These are phyloP conservation scores for Sebastes iracundus DNA, from an alignment of 2,797 vertebrate genomes.

Conservation along the genomic window DNA sequence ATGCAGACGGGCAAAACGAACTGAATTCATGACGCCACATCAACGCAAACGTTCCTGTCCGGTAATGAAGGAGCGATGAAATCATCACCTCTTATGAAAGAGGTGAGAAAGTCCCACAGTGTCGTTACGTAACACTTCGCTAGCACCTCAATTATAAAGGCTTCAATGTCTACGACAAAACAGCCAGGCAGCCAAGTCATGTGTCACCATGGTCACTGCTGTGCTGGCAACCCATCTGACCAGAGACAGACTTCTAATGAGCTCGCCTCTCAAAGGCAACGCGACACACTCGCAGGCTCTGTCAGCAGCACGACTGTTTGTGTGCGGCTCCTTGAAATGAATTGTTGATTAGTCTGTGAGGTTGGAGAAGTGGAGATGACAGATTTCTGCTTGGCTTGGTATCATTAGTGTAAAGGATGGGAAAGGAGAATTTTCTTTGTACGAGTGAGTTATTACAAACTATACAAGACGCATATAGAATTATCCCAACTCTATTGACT, in stretches of 20 bases:
- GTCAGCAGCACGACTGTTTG: constrained; percentile 11
- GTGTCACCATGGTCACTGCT: constrained; percentile 63
- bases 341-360: constrained; percentile 13
- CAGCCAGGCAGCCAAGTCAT: constrained; percentile 35
- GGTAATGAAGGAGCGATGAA: constrained; percentile 7
- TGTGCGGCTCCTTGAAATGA: constrained; percentile 10
- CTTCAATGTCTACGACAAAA: constrained; percentile 42
- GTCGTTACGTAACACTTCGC: constrained; percentile 42
- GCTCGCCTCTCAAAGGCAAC: constrained; percentile 43
- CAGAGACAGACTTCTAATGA: constrained; percentile 59
- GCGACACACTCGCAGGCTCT: constrained; percentile 20
- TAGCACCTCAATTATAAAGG: constrained; percentile 49
- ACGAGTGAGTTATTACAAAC: background rate
- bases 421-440: constrained; percentile 1
- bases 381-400: background rate
- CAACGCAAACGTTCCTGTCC: constrained; percentile 14
- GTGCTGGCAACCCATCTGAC: constrained; percentile 54
- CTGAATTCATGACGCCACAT: background rate
- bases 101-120: constrained; percentile 32
- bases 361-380: constrained; percentile 8
- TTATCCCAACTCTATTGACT: background rate
- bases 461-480: background rate
- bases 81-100: constrained; percentile 36
- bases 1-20: background rate
- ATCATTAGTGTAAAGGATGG: constrained; percentile 19